phyloP scores from a whole-genome alignment of 2,797 vertebrate species.

The Paramormyrops hopkinsi region DNA sequence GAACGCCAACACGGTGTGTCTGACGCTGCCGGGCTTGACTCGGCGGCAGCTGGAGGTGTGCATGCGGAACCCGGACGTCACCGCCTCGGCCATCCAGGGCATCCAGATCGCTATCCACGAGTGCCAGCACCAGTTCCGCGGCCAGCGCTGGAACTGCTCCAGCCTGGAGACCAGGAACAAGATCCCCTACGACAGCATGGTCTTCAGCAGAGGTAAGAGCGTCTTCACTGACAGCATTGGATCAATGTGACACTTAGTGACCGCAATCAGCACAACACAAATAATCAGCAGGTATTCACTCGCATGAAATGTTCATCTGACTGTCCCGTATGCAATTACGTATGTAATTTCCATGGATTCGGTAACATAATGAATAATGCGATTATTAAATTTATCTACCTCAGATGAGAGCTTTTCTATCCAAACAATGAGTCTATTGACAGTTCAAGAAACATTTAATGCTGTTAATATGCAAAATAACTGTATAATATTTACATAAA shows the following conservation, averaged over 20 bases:
- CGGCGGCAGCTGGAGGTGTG: slow-evolving; percentile 90
- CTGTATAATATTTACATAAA: not conserved
- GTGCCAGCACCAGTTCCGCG: slow-evolving; percentile 94
- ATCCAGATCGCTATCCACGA: slow-evolving; percentile 99
- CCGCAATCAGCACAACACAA: not conserved
- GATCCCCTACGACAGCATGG: slow-evolving; percentile 93
- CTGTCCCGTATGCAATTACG: not conserved
- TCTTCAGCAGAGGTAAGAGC: slow-evolving; percentile 89
- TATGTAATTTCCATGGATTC: not conserved
- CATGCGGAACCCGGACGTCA: slow-evolving; percentile 88
- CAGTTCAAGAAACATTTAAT: not conserved
- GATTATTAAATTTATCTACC: not conserved
- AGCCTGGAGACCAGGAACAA: slow-evolving; percentile 96
- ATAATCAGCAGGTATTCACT: not conserved
- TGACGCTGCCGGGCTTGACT: slow-evolving; percentile 86
- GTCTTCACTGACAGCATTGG: not conserved
- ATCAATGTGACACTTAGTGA: not conserved
- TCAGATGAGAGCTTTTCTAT: not conserved
- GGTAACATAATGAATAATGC: not conserved
- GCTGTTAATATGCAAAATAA: not conserved
- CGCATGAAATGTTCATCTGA: not conserved
- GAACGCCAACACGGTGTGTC: slow-evolving; percentile 94
- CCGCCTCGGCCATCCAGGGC: slow-evolving; percentile 94
- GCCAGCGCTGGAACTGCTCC: slow-evolving; percentile 98
- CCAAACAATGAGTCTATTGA: not conserved